A percentile compares a stretch with the other conserved stretches of the same genome.
Conservation (phyloP, 2,797 vertebrate genomes). For the Australoheros facetus region DNA sequence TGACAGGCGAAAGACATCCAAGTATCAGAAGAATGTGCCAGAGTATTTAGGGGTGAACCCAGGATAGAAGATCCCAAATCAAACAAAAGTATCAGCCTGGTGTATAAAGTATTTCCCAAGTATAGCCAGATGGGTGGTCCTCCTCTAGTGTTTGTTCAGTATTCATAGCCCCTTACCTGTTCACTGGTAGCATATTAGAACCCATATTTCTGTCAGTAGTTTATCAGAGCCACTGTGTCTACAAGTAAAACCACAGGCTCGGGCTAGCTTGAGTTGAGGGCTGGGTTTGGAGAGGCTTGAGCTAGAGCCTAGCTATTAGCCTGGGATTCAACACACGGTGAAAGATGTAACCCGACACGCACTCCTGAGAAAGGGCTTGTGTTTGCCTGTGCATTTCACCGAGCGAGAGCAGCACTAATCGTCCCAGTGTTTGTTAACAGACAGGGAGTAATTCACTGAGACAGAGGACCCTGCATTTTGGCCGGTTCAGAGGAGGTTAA, state of each 20-base stretch:
- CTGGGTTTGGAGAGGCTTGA: slow-evolving; percentile 34
- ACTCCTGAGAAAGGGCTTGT: slow-evolving; percentile 49
- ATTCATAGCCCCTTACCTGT: slow-evolving; percentile 37
- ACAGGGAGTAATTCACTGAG: slow-evolving; percentile 64
- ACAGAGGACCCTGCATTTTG: slow-evolving; percentile 56
- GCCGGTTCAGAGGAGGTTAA: slow-evolving; percentile 39
- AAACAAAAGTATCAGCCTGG: slow-evolving; percentile 43
- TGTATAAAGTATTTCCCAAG: slow-evolving; percentile 38
- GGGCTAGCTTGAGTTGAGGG: slow-evolving; percentile 41
- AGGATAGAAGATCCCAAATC: slow-evolving; percentile 47
- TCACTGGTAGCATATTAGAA: slow-evolving; percentile 35
- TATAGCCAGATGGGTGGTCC: slow-evolving; percentile 57
- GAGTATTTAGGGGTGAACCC: slow-evolving; percentile 44
- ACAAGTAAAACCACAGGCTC: slow-evolving; percentile 41
- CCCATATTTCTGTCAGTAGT: slow-evolving; percentile 52
- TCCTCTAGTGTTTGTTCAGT: slow-evolving; percentile 45
- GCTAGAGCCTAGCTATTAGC: slow-evolving; percentile 49
- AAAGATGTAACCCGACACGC: slow-evolving; percentile 57
- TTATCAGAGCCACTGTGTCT: slow-evolving; percentile 65
- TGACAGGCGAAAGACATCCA: slow-evolving; percentile 63
- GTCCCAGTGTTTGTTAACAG: slow-evolving; percentile 68
- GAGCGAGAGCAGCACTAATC: slow-evolving; percentile 62
- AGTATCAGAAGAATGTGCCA: slow-evolving; percentile 50
- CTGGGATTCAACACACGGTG: slow-evolving; percentile 66
- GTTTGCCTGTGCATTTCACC: slow-evolving; percentile 55